A percentile compares a stretch with the other conserved stretches of the same genome.
phyloP scores from a whole-genome alignment of 2,113 vertebrate species.

The Pterocles burchelli region DNA sequence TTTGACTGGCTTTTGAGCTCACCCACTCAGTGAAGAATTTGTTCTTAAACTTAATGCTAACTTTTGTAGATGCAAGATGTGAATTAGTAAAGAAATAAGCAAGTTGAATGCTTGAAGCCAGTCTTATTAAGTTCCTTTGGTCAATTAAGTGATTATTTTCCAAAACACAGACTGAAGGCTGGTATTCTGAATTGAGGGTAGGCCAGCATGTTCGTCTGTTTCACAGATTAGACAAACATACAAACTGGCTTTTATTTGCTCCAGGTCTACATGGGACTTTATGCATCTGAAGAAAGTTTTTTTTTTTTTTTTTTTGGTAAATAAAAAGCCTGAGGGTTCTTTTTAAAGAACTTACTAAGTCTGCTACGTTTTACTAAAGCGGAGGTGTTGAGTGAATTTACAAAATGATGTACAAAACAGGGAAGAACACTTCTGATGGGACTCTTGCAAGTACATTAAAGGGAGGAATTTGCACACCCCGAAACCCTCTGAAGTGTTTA shows the following conservation, averaged over 20 bases:
- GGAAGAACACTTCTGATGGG: neutral
- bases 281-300: neutral
- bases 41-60: neutral
- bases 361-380: neutral
- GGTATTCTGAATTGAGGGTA: neutral
- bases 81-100: neutral
- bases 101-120: neutral
- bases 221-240: neutral
- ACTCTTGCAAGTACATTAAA: neutral
- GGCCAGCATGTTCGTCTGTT: neutral
- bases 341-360: neutral
- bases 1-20: neutral
- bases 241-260: neutral
- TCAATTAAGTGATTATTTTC: neutral
- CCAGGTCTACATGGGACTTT: neutral
- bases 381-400: neutral
- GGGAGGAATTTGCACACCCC: neutral
- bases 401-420: neutral
- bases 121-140: neutral
- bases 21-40: neutral
- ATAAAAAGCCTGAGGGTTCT: neutral
- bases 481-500: neutral
- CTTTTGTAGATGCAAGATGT: neutral
- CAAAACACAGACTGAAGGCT: neutral
- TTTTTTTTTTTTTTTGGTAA: neutral